Conservation (phyloP, 2,113 vertebrate genomes). For the Pelodiscus sinensis region DNA sequence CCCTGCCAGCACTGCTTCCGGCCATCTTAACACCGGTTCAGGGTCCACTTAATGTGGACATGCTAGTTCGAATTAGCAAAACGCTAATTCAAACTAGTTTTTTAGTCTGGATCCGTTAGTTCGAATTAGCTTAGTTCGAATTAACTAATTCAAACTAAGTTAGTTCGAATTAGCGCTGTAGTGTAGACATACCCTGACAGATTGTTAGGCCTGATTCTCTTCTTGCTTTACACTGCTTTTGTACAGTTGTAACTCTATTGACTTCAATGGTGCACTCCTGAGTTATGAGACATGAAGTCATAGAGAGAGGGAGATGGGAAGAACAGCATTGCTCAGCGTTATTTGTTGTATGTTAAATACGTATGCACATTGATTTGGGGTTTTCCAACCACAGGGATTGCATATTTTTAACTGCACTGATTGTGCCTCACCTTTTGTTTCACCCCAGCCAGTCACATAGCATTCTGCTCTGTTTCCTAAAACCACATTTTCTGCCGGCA, state of each 20-base stretch:
- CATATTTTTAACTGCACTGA: rapidly evolving
- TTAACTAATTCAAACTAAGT: no score
- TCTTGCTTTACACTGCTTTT: background rate
- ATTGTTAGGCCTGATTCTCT: background rate
- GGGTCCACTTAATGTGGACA: no score
- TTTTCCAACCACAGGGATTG: background rate
- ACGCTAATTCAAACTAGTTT: no score
- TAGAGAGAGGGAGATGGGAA: background rate
- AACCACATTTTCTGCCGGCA: constrained; percentile 82
- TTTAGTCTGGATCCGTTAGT: no score
- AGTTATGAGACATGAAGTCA: background rate
- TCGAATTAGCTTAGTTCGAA: no score
- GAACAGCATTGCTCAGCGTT: background rate
- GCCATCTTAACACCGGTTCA: no score
- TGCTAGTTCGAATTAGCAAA: no score
- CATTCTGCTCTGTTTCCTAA: constrained; percentile 83
- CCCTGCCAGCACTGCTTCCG: no score
- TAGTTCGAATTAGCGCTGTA: no score
- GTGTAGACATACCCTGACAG: no score
- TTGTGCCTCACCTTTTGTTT: constrained; percentile 82
- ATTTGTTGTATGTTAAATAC: background rate
- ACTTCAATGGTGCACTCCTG: background rate
- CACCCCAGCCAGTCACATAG: constrained; percentile 92
- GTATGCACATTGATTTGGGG: background rate
- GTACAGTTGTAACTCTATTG: background rate